Percentiles rank a stretch among this genome's conserved stretches.
phyloP scores from a whole-genome alignment of 1,140 invertebrate genomes.

The Gerris buenoi region DNA sequence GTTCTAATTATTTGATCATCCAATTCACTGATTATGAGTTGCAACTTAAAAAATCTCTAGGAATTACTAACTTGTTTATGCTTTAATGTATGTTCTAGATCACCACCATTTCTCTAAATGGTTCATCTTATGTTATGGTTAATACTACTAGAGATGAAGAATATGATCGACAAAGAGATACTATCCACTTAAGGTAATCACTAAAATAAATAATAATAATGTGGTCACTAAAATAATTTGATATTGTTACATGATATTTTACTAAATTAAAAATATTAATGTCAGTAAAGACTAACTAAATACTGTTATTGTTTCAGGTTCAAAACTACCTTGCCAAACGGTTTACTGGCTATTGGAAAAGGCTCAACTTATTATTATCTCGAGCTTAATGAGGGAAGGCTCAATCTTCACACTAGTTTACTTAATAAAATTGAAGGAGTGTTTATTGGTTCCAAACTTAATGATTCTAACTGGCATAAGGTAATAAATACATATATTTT shows the following conservation, averaged over 20 bases:
- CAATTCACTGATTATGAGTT: no score
- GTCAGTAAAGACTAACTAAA: no score
- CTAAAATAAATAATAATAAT: no score
- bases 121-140: conserved; percentile 55
- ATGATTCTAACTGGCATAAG: conserved; percentile 75
- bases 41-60: no score
- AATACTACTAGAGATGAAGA: conserved; percentile 66
- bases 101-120: conserved; percentile 75
- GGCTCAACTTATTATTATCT: conserved; percentile 69
- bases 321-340: conserved; percentile 72
- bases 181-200: not conserved
- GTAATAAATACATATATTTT: no score
- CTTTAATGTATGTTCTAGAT: conserved; percentile 38
- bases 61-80: no score
- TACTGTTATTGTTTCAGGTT: no score
- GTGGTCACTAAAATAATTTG: no score
- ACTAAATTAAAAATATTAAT: no score
- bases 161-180: conserved; percentile 53
- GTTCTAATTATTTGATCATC: no score
- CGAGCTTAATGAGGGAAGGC: conserved; percentile 56
- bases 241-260: no score
- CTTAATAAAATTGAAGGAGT: conserved; percentile 80
- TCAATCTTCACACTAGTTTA: conserved; percentile 72
- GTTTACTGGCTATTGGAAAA: conserved; percentile 68
- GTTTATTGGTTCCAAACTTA: conserved; percentile 63